Percentiles rank a stretch among this genome's conserved stretches.
These are phyloP conservation scores for Cardiocondyla obscurior DNA, from an alignment of 1,140 invertebrate species.

Conservation along the genomic window DNA sequence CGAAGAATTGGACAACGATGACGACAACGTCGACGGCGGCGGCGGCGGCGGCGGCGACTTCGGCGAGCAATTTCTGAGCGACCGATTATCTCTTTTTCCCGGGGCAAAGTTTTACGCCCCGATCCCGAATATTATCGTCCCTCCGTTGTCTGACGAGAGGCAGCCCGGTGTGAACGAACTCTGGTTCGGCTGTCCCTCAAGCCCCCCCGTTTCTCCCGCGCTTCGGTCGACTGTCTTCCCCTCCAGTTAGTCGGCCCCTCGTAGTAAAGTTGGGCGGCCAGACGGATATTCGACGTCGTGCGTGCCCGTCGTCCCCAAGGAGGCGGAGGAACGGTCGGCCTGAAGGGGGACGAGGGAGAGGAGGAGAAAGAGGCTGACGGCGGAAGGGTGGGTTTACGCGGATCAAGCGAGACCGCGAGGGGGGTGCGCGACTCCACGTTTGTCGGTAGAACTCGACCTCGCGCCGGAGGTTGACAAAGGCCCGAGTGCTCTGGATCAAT, in stretches of 20 bases:
- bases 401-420: slow-evolving; percentile 37
- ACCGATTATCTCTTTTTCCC: slow-evolving; percentile 69
- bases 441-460: slow-evolving; percentile 70
- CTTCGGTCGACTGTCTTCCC: slow-evolving; percentile 32
- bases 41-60: slow-evolving; percentile 20
- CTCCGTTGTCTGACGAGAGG: slow-evolving; percentile 66
- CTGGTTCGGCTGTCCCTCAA: slow-evolving; percentile 61
- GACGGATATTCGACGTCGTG: slow-evolving; percentile 77
- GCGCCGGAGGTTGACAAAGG: slow-evolving; percentile 56
- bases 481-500: slow-evolving; percentile 67
- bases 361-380: slow-evolving; percentile 9
- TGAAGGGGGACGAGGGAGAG: background rate
- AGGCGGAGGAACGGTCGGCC: background rate
- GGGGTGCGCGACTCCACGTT: slow-evolving; percentile 43
- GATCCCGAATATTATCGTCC: slow-evolving; percentile 73
- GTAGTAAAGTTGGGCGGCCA: slow-evolving; percentile 73
- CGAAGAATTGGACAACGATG: slow-evolving; percentile 53
- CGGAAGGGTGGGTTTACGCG: slow-evolving; percentile 40
- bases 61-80: slow-evolving; percentile 61
- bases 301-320: slow-evolving; percentile 69
- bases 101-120: slow-evolving; percentile 69
- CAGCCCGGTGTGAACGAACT: slow-evolving; percentile 79
- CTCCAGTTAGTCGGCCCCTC: slow-evolving; percentile 60
- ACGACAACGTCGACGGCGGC: slow-evolving; percentile 33
- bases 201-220: background rate